Evolutionary conservation across 2,113 vertebrate species (phyloP), one percentile per base, ranked within the genome.

Genomic region (Propithecus coquereli): DNA sequence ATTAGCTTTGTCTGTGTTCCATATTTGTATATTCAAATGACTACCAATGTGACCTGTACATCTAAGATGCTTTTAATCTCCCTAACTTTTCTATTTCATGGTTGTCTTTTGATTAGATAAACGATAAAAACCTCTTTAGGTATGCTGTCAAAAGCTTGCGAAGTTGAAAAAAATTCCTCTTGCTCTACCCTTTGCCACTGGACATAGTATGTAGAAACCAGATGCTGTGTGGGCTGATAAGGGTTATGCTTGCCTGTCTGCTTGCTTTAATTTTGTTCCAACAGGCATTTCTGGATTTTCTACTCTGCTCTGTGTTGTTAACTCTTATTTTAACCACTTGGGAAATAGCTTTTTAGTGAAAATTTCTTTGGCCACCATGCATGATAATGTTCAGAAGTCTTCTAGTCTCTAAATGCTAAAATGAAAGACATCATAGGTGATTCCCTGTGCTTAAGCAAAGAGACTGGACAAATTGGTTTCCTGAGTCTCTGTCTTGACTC

Each of bases 341-440:
- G 8, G 92, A 95, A 97, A 96, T 66, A 93, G 83, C 20, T 82
- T 47, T 83, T 88, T 94, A 95, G 92, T 65, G 95, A 97, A 97
- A 83, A 80, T 54, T 73, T 63, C 27, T 54, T 88, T 57, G 40
- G 45, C 57, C 30, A 5, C 59, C 74, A 32, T 27, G 32, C 7
- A 47, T 13, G 32, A 52, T 27, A 80, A 81, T n/a, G 17, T 50
- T 82, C 50, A 83, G 57, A 89, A 90, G 45, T 86, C 65, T 83
- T 30, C 87, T 37, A 5, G 0, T 45, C 52, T 76, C 50, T 90
- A 77, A 81, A 50, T 77, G 27, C 71, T 66, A 76, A 86, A 80
- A 91, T 83, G 37, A 91, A 94, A 93, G 87, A 91, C 0, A 0
- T 83, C 32, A 17, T 2, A 3, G 9, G 37, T 88, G n/a, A 63